Percentiles rank a stretch among this genome's conserved stretches.
Evolutionary conservation across 1,140 invertebrate species (phyloP).

Genomic region (Drosophila arawakana): DNA sequence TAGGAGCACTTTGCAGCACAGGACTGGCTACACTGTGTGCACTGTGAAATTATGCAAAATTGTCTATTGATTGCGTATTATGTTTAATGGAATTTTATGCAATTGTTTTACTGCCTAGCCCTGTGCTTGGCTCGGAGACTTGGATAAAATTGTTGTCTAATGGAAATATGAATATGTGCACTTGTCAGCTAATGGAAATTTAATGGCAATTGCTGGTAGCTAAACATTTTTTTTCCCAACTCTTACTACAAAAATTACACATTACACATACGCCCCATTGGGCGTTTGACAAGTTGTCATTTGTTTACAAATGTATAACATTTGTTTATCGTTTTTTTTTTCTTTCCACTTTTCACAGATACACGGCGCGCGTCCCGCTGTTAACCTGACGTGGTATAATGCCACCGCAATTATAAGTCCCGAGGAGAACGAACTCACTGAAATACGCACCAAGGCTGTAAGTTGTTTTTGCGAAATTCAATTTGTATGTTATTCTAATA

Average conservation of each 20-base stretch:
- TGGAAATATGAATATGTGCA: constrained; percentile 50
- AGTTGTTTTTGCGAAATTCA: constrained; percentile 30
- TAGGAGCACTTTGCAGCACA: constrained; percentile 53
- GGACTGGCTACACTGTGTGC: constrained; percentile 36
- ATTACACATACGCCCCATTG: constrained; percentile 24
- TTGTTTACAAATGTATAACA: constrained; percentile 1
- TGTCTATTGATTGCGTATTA: constrained; percentile 70
- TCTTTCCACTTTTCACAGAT: constrained; percentile 80
- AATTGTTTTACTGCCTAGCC: constrained; percentile 55
- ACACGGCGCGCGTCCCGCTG: constrained; percentile 91
- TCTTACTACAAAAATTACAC: neutral
- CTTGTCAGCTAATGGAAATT: constrained; percentile 60
- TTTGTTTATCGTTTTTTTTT: constrained; percentile 13
- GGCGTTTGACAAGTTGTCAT: constrained; percentile 23
- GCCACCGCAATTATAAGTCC: constrained; percentile 87
- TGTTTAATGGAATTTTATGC: constrained; percentile 71
- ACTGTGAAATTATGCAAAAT: constrained; percentile 67
- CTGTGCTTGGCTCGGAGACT: neutral
- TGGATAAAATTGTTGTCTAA: constrained; percentile 32
- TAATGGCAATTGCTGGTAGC: constrained; percentile 47
- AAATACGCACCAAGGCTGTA: constrained; percentile 75
- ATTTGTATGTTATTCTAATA: neutral
- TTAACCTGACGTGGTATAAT: constrained; percentile 94
- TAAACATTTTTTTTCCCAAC: too few relatives aligned
- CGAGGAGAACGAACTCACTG: constrained; percentile 78